Base-by-base conservation (phyloP, 1,140 invertebrate genomes). In the Limonius californicus region DNA sequence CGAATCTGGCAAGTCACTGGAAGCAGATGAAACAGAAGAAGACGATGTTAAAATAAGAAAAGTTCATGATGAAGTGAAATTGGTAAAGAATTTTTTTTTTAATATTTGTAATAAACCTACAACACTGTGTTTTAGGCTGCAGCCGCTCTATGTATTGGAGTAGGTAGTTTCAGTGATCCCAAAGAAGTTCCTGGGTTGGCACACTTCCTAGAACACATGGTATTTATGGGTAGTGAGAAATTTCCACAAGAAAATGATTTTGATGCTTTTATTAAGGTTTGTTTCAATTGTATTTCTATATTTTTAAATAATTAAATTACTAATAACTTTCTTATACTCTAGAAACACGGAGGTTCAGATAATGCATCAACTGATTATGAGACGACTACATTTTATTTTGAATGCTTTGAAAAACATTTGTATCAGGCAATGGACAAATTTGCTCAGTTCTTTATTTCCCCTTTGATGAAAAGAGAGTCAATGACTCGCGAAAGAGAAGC, bases 161-260 rank as follows among this genome's bases (percentile, higher is more conserved):
- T 89, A 23, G 88, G 89, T 15, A 86, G 84, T 74, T 88, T 86
- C 74, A 87, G 85, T 69, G 84, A 87, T 74, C 92, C 92, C 0
- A 70, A 76, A 42, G 81, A 90, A 39, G 85, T 95, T 54, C 92
- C 89, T 63, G 95, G 95, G 0, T 73, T 97, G 68, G 93, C 95
- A 0, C 95, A 98, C 78, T 96, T 98, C 78, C 84, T 96, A 50
- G 95, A 98, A 75, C 95, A 98, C 74, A 96, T 97, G 93, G 87
- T 98, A 4, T 97, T 96, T 72, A 92, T 97, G 86, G 94, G 94
- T 30, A 94, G 90, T 45, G 81, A 89, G 71, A 94, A 92, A 70
- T 95, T 88, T 79, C 89, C 91, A 2, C 80, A 86, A 76, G 92
- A 95, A 78, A 95, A 95, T 77, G 88, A 87, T 66, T 91, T 94